These are phyloP conservation scores for Bubo blakistoni DNA, from an alignment of 2,113 vertebrate genomes.

Conservation along the genomic window DNA sequence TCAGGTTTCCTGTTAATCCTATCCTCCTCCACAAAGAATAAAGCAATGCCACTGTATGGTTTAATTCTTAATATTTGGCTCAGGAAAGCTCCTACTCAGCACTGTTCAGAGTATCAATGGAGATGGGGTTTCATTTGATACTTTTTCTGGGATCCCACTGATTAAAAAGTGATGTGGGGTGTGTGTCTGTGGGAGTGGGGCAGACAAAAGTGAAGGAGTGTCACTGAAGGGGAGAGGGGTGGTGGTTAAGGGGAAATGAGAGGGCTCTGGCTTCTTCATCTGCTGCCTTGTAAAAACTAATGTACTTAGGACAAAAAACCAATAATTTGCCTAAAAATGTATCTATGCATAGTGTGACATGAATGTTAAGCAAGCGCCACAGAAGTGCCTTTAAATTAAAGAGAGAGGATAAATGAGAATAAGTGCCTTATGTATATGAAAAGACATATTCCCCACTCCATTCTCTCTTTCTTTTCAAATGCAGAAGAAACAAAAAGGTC, in stretches of 20 bases:
- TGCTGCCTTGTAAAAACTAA: not conserved
- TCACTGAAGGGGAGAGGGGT: not conserved
- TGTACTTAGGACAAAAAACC: not conserved
- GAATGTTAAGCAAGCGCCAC: not conserved
- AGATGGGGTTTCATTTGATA: not conserved
- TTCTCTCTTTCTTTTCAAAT: conserved; percentile 19
- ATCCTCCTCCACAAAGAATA: not conserved
- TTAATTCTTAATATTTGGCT: not conserved
- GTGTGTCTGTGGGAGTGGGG: not conserved
- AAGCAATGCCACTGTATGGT: not conserved
- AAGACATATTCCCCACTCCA: not conserved
- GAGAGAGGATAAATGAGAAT: not conserved
- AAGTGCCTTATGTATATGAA: not conserved
- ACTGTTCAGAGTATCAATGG: not conserved
- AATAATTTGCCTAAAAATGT: not conserved
- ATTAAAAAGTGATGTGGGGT: not conserved
- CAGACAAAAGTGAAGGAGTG: not conserved
- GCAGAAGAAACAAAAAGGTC: conserved; percentile 36
- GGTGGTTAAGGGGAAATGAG: not conserved
- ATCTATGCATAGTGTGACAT: not conserved
- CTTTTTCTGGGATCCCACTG: not conserved
- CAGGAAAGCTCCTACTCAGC: not conserved
- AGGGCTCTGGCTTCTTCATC: not conserved
- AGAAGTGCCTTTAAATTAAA: not conserved
- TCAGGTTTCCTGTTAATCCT: not conserved